Conservation (phyloP, 2,113 vertebrate genomes). For the Rattus norvegicus region GRCr8 NC_086032.1:102215001-102215500, state of each 20-base stretch:
- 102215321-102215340: constrained; percentile 38
- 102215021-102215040: background rate
- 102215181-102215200: constrained; percentile 52
- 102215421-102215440: constrained; percentile 82
- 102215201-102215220: constrained; percentile 47
- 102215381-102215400: constrained; percentile 56
- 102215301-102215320: background rate
- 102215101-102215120: background rate
- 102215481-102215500: constrained; percentile 90
- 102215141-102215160: constrained; percentile 19
- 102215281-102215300: constrained; percentile 52
- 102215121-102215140: background rate
- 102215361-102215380: constrained; percentile 64
- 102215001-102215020: constrained; percentile 58
- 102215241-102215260: background rate
- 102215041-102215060: background rate
- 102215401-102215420: constrained; percentile 75
- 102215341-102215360: constrained; percentile 82
- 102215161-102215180: constrained; percentile 44
- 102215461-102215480: constrained; percentile 88
- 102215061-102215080: background rate
- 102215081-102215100: background rate
- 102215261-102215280: constrained; percentile 79
- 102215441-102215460: constrained; percentile 84
- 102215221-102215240: background rate